Evolutionary conservation across 2,888 invertebrate species (phyloP), one percentile per base, ranked within the genome.

Genomic region (Chrysolina haemoptera): DNA sequence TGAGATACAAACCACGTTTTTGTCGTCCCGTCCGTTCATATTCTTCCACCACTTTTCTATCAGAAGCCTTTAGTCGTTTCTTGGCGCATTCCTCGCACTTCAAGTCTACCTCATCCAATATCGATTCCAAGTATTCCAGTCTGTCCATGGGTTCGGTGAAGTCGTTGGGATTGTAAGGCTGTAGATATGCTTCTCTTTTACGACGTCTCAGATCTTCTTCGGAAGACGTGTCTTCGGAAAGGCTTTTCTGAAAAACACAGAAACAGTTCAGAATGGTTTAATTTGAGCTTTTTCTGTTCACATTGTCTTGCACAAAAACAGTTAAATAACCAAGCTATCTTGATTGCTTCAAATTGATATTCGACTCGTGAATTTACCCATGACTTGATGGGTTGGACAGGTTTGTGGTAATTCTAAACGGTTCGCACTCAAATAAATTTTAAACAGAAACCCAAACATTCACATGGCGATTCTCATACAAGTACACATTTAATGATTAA

Each of bases 81-180:
- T 8, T 53, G 16, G 9, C 53, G 18, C 53, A 53, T 18, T 53
- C 18, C n/a, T n/a, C n/a, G 18, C 53, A 53, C 20, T 53, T 53
- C 22, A 20, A 53, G 53, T 53, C 10, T 18, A 53, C 18, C 53
- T 53, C 18, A 12, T 53, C 53, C 53, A 53, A 11, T 20, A 53
- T 20, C 11, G 53, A 53, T 12, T 53, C 53, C 6, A 53, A 18
- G 11, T 53, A 53, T 11, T 53, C 53, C 53, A 53, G 11, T 53
- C 53, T 53, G 53, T 6, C 11, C 53, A 20, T 53, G 11, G 53
- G 18, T 53, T 53, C 20, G 0, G 53, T 18, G 9, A 5, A 20
- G 11, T 53, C 53, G 12, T 18, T 53, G 11, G 53, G 53, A 53
- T 20, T 53, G 53, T 53, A 53, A 20, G 53, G 53, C 20, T 53